A percentile compares a stretch with the other conserved stretches of the same genome.
Evolutionary conservation across 2,113 vertebrate species (phyloP).

Genomic region (Scortum barcoo): DNA sequence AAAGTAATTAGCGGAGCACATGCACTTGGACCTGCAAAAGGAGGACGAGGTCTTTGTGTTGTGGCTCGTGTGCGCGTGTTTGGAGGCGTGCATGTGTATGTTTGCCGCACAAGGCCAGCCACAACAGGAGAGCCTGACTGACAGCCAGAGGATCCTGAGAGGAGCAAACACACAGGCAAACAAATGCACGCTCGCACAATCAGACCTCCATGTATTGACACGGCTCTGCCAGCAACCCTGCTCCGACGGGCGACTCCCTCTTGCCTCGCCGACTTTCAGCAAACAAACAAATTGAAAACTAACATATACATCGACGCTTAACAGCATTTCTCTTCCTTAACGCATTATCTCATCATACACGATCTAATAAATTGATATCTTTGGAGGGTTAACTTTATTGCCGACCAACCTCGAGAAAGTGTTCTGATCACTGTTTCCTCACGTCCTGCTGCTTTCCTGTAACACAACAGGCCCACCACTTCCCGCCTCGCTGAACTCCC

Average conservation of each 20-base stretch:
- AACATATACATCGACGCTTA: constrained; percentile 5
- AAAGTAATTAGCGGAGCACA: constrained; percentile 74
- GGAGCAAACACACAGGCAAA: constrained; percentile 25
- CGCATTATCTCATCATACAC: neutral
- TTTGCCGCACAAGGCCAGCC: constrained; percentile 52
- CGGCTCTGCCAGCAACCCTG: constrained; percentile 33
- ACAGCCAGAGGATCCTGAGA: constrained; percentile 35
- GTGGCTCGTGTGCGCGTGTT: constrained; percentile 20
- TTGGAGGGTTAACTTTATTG: constrained; percentile 1
- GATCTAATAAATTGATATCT: neutral
- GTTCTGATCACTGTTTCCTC: neutral
- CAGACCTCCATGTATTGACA: constrained; percentile 14
- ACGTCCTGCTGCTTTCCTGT: neutral
- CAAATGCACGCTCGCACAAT: constrained; percentile 13
- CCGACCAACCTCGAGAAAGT: constrained; percentile 12
- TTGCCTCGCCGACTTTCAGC: neutral
- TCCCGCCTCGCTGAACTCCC: neutral
- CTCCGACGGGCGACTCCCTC: constrained; percentile 19
- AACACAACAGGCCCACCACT: neutral
- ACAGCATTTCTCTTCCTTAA: constrained; percentile 2
- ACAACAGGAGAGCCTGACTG: constrained; percentile 46
- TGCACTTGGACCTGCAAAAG: constrained; percentile 59
- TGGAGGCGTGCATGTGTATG: neutral
- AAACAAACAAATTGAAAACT: neutral
- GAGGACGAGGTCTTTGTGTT: constrained; percentile 59